Base-by-base conservation (phyloP, 2,888 invertebrate genomes). In the Sarcophaga subvicina region DNA sequence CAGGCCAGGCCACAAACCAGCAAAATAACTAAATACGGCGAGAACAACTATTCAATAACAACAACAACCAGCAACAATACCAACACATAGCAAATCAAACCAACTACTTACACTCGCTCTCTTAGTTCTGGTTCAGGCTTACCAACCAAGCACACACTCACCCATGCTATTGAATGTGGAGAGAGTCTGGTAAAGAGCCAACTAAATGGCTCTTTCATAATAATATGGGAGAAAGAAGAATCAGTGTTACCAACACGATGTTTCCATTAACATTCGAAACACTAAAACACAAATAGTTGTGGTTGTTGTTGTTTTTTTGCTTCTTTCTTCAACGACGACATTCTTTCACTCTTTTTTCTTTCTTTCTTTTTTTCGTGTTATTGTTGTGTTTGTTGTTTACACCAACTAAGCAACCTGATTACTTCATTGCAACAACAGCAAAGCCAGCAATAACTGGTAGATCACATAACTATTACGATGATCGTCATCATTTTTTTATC, bases 11-110 rank as follows among this genome's bases (percentile, higher is more conserved):
- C 78, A 78, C 77, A 77, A 80, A 67, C 63, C 71, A 78, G 78
- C 80, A 70, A 78, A 54, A 54, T 49, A 80, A 84, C 84, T 87
- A 81, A 79, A 81, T 84, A 87, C 80, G 83, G 81, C 83, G 17
- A 87, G 75, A 87, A 84, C 86, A 87, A 86, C 86, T 84, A 86
- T 86, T 81, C 78, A 73, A 59, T 25, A 62, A 45, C 17, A n/a
- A n/a, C 60, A 62, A 78, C 20, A 82, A 69, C 79, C 60, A 37
- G 22, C 22, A 22, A 22, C 22, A 37, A 45, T 20, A 45, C 45
- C 17, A 63, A n/a, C 37, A 37, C 14, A 20, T n/a, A 67, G 11
- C 2, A 37, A 66, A 37, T n/a, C 12, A 37, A 6, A 27, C 5
- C 66, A 17, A 66, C 25, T 8, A 27, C 27, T 12, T 54, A 14